Evolutionary conservation across 2,888 invertebrate genomes (phyloP).

Genomic region (Beris morrisii): DNA sequence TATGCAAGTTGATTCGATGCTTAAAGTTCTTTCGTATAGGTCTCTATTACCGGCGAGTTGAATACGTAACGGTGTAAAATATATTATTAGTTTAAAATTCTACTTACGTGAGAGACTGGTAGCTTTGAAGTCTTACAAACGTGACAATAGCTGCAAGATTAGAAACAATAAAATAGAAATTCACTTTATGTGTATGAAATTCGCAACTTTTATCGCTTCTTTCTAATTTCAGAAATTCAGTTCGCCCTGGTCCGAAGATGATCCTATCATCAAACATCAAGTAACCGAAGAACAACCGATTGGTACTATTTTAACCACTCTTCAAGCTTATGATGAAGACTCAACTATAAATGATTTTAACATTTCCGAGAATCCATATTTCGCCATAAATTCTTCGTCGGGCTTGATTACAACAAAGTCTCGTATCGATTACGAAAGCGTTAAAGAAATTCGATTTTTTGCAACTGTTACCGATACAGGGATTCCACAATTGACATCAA

Average conservation of each 20-base stretch:
- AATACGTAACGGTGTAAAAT: no score
- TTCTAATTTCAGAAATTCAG: slow-evolving; percentile 63
- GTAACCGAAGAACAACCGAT: slow-evolving; percentile 81
- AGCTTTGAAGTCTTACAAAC: no score
- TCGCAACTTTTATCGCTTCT: slow-evolving; percentile 6
- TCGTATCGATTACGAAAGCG: slow-evolving; percentile 81
- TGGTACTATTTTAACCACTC: slow-evolving; percentile 75
- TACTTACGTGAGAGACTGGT: no score
- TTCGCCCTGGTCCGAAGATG: slow-evolving; percentile 70
- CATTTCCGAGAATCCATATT: slow-evolving; percentile 70
- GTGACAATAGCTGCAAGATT: no score
- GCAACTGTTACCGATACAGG: slow-evolving; percentile 85
- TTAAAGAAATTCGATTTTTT: slow-evolving; percentile 75
- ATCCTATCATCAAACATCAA: slow-evolving; percentile 66
- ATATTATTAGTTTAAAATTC: no score
- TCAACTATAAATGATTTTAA: slow-evolving; percentile 77
- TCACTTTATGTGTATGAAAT: no score
- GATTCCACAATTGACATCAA: slow-evolving; percentile 77
- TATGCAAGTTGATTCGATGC: no score
- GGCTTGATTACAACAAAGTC: slow-evolving; percentile 77
- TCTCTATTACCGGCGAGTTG: no score
- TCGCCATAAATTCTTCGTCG: slow-evolving; percentile 77
- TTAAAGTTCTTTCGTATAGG: no score
- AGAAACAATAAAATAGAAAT: no score
- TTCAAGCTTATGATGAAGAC: slow-evolving; percentile 78